Evolutionary conservation across 2,113 vertebrate genomes (phyloP), one percentile per base, ranked within the genome.

Genomic region (Cephalopholis sonnerati): DNA sequence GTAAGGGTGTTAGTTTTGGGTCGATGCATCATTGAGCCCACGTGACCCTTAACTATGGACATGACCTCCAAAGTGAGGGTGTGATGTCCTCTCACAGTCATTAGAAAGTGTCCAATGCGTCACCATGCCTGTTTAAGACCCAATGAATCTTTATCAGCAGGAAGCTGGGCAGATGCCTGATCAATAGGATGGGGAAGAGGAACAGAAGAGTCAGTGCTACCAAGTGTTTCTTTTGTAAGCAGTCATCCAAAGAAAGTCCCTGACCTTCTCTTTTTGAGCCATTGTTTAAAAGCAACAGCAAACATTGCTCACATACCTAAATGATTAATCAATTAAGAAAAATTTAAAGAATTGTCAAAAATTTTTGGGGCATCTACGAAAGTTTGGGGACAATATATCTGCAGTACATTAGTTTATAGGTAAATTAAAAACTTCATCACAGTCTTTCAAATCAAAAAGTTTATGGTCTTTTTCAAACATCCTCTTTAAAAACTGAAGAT

Each of bases 81-180:
- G 69, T 25, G 27, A 74, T 59, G 36, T 67, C 63, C 44, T 81
- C 18, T 20, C 70, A n/a, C 16, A 65, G 41, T 46, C 78, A 70
- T 79, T 77, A 66, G 50, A 81, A 80, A 83, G 46, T 74, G 80
- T 36, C 84, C 58, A 59, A 32, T 74, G 66, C 41, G 36, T 88
- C 68, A 27, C 66, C 16, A 2, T 73, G 54, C 15, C 70, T 65
- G 24, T 87, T 87, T 65, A 68, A 81, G 32, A 36, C 12, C 75
- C 18, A 58, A 32, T 76, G 58, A 71, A 64, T 83, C n/a, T 65
- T 75, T 66, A 74, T 77, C 67, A 74, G 69, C 44, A 74, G 54
- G 66, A 48, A 50, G 51, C 54, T 7, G 2, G 7, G 66, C 59
- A 86, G 80, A 77, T 86, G 55, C 3, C 50, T 55, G 59, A 87